Conservation (phyloP, 1,140 invertebrate genomes). For the Lutraria rhynchaena region DNA sequence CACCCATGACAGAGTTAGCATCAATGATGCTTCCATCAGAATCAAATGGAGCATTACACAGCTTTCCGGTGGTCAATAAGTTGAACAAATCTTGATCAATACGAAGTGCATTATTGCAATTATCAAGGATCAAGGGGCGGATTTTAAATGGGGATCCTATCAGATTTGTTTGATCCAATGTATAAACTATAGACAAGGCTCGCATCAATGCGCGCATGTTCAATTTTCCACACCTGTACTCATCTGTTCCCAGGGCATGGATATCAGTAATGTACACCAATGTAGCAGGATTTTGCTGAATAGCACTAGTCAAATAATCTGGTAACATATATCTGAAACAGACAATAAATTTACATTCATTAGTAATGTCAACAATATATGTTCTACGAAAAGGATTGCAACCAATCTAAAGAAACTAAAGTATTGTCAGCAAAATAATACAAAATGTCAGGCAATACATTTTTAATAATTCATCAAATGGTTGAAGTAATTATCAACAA, state of each 20-base stretch:
- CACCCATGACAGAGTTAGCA: slow-evolving; percentile 70
- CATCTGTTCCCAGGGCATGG: slow-evolving; percentile 71
- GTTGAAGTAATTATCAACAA: neutral
- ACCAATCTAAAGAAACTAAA: too few species aligned
- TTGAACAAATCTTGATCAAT: slow-evolving; percentile 79
- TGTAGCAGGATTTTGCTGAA: slow-evolving; percentile 58
- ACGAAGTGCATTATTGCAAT: slow-evolving; percentile 72
- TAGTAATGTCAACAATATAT: too few species aligned
- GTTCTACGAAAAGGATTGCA: neutral
- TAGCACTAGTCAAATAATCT: neutral
- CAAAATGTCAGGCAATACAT: neutral
- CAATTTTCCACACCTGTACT: slow-evolving; percentile 73
- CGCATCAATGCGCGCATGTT: slow-evolving; percentile 69
- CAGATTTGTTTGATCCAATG: slow-evolving; percentile 50
- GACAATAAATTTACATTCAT: neutral
- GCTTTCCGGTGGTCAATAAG: slow-evolving; percentile 76
- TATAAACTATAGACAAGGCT: slow-evolving; percentile 73
- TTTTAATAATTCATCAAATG: neutral
- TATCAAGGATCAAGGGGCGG: slow-evolving; percentile 77
- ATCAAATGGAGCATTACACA: slow-evolving; percentile 70
- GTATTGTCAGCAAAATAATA: neutral
- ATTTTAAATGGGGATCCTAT: slow-evolving; percentile 37
- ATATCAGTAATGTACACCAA: slow-evolving; percentile 70
- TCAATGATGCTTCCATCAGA: slow-evolving; percentile 42
- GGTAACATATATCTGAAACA: slow-evolving; percentile 51